A percentile compares a stretch with the other conserved stretches of the same genome.
Conservation (phyloP, 2,113 vertebrate species). For the Perca schrenkii region DNA sequence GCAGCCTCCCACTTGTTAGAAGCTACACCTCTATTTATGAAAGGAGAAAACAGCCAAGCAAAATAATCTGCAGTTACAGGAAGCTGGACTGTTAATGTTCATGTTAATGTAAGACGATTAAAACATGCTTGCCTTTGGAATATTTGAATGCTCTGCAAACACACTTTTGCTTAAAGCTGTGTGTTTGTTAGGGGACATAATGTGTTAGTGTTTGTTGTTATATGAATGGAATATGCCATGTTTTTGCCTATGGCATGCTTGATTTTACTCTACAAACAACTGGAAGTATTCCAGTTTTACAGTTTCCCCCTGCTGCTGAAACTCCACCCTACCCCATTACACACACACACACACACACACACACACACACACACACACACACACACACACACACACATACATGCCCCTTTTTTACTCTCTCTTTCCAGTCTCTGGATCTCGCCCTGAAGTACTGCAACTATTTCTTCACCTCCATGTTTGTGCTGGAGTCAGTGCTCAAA, state of each 20-base stretch:
- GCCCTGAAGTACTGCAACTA: slow-evolving; percentile 99
- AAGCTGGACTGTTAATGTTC: slow-evolving; percentile 3
- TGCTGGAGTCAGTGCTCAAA: slow-evolving; percentile 95
- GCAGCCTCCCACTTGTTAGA: slow-evolving; percentile 50
- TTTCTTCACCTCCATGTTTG: slow-evolving; percentile 97
- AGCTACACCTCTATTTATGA: slow-evolving; percentile 36
- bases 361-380: not conserved
- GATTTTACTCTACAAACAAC: slow-evolving; percentile 54
- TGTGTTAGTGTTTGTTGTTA: slow-evolving; percentile 10
- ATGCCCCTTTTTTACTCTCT: slow-evolving; percentile 31
- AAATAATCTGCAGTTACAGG: not conserved
- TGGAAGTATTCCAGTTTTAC: slow-evolving; percentile 34
- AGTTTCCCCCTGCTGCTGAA: slow-evolving; percentile 21
- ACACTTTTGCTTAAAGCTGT: not conserved
- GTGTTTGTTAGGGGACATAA: not conserved
- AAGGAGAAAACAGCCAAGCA: slow-evolving; percentile 9
- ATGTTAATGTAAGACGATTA: not conserved
- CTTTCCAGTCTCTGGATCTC: slow-evolving; percentile 91
- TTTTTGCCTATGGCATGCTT: slow-evolving; percentile 46
- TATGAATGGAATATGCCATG: slow-evolving; percentile 32
- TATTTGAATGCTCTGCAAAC: slow-evolving; percentile 23
- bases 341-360: too few relatives aligned
- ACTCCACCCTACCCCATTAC: not conserved
- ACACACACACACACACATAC: not conserved
- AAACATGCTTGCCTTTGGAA: slow-evolving; percentile 21